Base-by-base conservation (phyloP, 92 coral and sea anemone genomes). In the Ricordea florida region DNA sequence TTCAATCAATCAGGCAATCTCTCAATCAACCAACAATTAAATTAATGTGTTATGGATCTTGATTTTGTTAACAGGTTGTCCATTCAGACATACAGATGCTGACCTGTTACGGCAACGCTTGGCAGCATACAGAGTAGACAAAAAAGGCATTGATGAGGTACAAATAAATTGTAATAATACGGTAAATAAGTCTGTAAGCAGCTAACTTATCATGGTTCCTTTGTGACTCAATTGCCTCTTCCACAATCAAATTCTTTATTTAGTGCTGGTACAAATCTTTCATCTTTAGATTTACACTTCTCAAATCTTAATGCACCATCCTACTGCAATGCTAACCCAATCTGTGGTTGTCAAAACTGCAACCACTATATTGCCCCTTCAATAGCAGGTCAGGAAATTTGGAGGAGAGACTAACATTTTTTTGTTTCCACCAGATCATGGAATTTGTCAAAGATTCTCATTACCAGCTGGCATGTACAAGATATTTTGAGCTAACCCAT, bases 381-480 rank as follows among this genome's bases (percentile, higher is more conserved):
- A n/a, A 7, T 43, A n/a, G 41, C 36, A 23, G 8, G 10, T 10
- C 33, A 14, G 25, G n/a, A n/a, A n/a, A n/a, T n/a, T n/a, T n/a
- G n/a, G n/a, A n/a, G n/a, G n/a, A n/a, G n/a, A n/a, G n/a, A n/a
- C n/a, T n/a, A n/a, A n/a, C n/a, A n/a, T 42, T 66, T 38, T 3
- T 2, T 10, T n/a, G 10, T 0, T 4, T 25, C 47, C 62, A 61
- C 17, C 90, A 94, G 98, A 84, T 94, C 9, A 76, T 92, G 76
- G 65, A 74, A 6, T 57, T 94, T 47, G 98, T 94, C 6, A 90
- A 89, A 55, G 98, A 92, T 17, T 84, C 92, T 22, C 98, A 94
- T 53, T 94, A 94, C 80, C 98, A 94, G 74, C 68, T 91, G 72
- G 98, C 98, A 41, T 94, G 98, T 68, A 93, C 96, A n/a, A 87